phyloP scores from a whole-genome alignment of 1,140 invertebrate species.

The Caerostris extrusa region DNA sequence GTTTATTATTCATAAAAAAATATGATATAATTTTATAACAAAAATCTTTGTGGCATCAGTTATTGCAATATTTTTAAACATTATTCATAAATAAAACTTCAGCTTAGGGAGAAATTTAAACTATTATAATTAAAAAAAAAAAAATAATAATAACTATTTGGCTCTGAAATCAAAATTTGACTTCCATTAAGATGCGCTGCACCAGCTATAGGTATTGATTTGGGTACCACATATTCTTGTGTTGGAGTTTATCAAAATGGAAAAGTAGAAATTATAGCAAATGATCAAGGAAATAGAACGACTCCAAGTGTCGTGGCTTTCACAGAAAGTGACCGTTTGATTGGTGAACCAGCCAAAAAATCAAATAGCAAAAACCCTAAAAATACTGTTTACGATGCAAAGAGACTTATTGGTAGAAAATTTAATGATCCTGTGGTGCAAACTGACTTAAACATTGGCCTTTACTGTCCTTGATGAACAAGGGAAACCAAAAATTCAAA shows the following conservation, averaged over 20 bases:
- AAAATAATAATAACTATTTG: not conserved
- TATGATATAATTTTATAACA: too few relatives aligned
- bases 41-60: not conserved
- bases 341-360: constrained; percentile 96
- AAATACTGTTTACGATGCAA: constrained; percentile 83
- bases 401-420: constrained; percentile 93
- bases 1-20: too few relatives aligned
- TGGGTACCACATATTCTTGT: constrained; percentile 80
- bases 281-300: constrained; percentile 81
- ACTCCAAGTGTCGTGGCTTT: constrained; percentile 37
- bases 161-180: not conserved
- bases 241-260: constrained; percentile 81
- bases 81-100: not conserved
- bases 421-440: constrained; percentile 94
- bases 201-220: constrained; percentile 79
- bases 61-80: not conserved
- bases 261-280: constrained; percentile 85
- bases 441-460: constrained; percentile 98
- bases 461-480: constrained; percentile 87
- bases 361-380: constrained; percentile 84
- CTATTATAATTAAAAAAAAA: not conserved
- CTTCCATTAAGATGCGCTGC: constrained; percentile 69
- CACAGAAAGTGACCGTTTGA: constrained; percentile 84
- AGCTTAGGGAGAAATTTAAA: not conserved
- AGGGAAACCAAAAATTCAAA: constrained; percentile 88